Base-by-base conservation (phyloP, 2,113 vertebrate species). In the Eretmochelys imbricata region DNA sequence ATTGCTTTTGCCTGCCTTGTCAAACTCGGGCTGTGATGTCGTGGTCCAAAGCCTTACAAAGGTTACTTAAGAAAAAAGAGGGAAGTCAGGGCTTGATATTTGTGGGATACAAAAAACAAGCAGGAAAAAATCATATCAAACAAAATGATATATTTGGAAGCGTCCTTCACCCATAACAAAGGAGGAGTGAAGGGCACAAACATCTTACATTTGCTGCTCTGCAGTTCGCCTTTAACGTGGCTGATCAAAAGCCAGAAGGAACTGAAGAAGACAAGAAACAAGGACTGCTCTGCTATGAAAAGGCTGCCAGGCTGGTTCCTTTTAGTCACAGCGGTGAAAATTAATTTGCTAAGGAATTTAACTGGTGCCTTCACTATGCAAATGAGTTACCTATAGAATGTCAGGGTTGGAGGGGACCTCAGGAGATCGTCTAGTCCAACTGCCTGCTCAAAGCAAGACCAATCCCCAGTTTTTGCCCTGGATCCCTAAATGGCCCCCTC, bases 151-250 rank as follows among this genome's bases (percentile, higher is more conserved):
- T 16, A 13, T 24, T 10, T n/a, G 78, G 62, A 69, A 88, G 10
- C 22, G 65, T 1, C 57, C 69, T 5, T 78, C 3, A 2, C 8
- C 2, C 20, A 0, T 1, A n/a, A 59, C 49, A 89, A 53, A 91
- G 48, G 81, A 88, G 49, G 35, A 72, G 20, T 0, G 0, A 80
- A 35, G 65, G 24, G 35, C 25, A 17, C 22, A 25, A 8, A 50
- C 3, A 31, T 38, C 13, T 2, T 5, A 14, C 8, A 31, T 46
- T 24, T 62, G 57, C 46, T n/a, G 46, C 31, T 14, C 46, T 24
- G 2, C 31, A 65, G 8, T 48, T 24, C 6, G 38, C 22, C 24
- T 76, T 76, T 76, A 46, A 46, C 8, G 6, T 25, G 11, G 35
- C 72, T 48, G 46, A 27, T 78, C 24, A 14, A 29, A 48, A 48